These are phyloP conservation scores for Planiliza haematocheilus DNA, from an alignment of 2,113 vertebrate genomes.

Conservation along the genomic window DNA sequence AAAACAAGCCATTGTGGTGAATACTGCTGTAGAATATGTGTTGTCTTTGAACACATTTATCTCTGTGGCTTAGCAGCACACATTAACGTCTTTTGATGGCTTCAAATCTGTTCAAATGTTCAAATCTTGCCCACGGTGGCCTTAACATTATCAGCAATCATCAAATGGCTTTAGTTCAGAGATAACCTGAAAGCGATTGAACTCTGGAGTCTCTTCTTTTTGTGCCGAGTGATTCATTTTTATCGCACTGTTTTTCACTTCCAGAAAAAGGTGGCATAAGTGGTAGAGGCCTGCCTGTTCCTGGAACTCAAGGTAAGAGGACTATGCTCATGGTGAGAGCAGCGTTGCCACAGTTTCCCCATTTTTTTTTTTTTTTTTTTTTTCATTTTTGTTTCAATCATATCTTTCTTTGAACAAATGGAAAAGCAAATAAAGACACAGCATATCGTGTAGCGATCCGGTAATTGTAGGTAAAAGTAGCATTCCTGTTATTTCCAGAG, in stretches of 20 bases:
- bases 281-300: constrained; percentile 45
- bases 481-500: background rate
- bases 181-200: too few species aligned
- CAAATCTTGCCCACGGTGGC: background rate
- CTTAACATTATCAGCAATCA: background rate
- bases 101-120: too few species aligned
- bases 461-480: background rate
- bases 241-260: constrained; percentile 5
- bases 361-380: background rate
- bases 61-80: too few species aligned
- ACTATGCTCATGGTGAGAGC: background rate
- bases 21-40: too few species aligned
- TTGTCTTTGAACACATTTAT: too few species aligned
- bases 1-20: too few species aligned
- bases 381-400: background rate
- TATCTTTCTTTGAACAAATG: background rate
- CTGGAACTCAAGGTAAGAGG: constrained; percentile 38
- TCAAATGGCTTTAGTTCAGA: background rate
- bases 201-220: too few species aligned
- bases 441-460: too few species aligned
- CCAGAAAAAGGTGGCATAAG: constrained; percentile 5
- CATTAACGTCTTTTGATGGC: too few species aligned
- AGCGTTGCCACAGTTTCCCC: background rate
- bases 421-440: background rate
- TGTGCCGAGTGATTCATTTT: background rate